Evolutionary conservation across 1,140 invertebrate species (phyloP).

Genomic region (Hestina assimilis): DNA sequence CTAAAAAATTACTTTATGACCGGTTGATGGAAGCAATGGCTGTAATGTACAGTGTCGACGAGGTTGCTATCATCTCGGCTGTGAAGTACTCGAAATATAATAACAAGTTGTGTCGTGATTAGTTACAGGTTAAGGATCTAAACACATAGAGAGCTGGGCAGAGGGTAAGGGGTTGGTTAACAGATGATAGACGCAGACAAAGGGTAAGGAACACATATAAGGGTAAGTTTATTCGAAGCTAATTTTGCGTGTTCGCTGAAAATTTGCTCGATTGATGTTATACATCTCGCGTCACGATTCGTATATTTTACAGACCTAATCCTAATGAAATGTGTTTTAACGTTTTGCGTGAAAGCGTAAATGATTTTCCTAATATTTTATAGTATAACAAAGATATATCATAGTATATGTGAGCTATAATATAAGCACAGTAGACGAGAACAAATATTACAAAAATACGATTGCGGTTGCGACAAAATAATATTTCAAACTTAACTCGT

Average conservation of each 20-base stretch:
- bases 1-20: conserved; percentile 45
- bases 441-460: conserved; percentile 76
- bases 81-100: conserved; percentile 69
- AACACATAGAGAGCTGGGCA: conserved; percentile 79
- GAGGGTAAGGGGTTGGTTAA: conserved; percentile 75
- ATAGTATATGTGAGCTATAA: conserved; percentile 73
- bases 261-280: conserved; percentile 68
- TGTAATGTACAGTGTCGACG: conserved; percentile 71
- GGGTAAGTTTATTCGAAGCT: conserved; percentile 77
- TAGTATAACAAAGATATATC: conserved; percentile 65
- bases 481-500: conserved; percentile 35
- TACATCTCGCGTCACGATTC: conserved; percentile 60
- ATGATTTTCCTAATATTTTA: conserved; percentile 76
- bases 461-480: conserved; percentile 59
- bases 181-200: conserved; percentile 83
- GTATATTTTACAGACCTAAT: conserved; percentile 66
- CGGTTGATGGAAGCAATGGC: conserved; percentile 70
- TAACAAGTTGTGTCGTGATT: conserved; percentile 73
- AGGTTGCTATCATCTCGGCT: conserved; percentile 58
- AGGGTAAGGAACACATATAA: conserved; percentile 80
- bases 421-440: conserved; percentile 79
- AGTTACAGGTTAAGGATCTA: conserved; percentile 76
- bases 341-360: conserved; percentile 78
- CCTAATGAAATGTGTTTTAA: conserved; percentile 65
- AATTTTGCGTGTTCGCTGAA: conserved; percentile 75